Conservation (phyloP, 2,113 vertebrate species). For the Paramormyrops kingsleyae region DNA sequence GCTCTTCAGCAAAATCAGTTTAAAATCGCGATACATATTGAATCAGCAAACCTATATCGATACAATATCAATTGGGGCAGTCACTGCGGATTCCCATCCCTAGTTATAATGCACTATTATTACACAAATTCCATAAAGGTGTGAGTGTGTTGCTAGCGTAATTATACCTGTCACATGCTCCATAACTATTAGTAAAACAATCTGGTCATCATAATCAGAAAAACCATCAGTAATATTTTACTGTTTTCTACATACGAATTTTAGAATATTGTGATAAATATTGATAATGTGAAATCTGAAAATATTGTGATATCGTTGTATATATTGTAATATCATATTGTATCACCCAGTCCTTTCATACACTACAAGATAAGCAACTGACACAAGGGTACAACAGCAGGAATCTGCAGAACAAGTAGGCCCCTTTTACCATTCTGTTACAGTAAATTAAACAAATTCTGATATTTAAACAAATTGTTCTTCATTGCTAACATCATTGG, state of each 20-base stretch:
- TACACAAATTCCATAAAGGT: neutral
- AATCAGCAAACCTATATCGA: neutral
- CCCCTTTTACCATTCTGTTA: neutral
- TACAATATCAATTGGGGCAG: neutral
- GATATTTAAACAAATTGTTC: neutral
- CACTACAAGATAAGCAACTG: neutral
- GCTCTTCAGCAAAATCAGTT: neutral
- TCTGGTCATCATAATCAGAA: neutral
- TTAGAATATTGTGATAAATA: neutral
- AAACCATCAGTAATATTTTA: neutral
- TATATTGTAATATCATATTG: neutral
- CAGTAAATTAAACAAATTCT: neutral
- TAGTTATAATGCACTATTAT: neutral
- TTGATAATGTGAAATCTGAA: neutral
- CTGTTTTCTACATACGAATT: neutral
- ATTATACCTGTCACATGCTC: neutral
- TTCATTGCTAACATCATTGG: neutral
- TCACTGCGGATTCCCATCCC: neutral
- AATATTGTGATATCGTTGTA: neutral
- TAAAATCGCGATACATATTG: neutral
- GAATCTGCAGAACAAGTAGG: neutral
- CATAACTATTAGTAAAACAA: neutral
- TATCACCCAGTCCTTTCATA: neutral
- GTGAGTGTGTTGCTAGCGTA: neutral
- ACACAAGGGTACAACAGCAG: neutral